phyloP scores from a whole-genome alignment of 2,888 invertebrate species.

The Stenurella melanura region DNA sequence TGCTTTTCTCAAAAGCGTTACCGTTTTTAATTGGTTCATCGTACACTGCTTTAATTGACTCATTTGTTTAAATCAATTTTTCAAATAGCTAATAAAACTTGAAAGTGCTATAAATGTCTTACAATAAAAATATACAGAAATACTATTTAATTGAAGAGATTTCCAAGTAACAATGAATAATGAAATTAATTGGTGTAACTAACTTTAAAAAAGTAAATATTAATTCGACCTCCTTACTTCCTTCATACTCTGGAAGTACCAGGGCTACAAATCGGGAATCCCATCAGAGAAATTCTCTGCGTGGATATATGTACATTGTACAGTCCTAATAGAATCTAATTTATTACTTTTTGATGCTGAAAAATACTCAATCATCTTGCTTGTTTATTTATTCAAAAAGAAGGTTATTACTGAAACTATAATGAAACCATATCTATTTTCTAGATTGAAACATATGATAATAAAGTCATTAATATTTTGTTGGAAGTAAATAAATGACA shows the following conservation, averaged over 20 bases:
- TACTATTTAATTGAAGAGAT: slow-evolving; percentile 3
- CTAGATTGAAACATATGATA: neutral
- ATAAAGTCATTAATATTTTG: no score
- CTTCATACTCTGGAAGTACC: neutral
- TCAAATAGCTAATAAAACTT: slow-evolving; percentile 2
- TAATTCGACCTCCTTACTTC: slow-evolving; percentile 14
- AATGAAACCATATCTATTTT: neutral
- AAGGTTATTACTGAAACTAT: neutral
- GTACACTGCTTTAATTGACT: neutral
- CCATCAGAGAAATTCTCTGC: neutral
- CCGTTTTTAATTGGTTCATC: neutral
- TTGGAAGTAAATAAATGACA: no score
- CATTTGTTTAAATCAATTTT: slow-evolving; percentile 4
- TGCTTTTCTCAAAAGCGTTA: no score
- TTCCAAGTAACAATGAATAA: slow-evolving; percentile 7
- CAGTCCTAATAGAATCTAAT: neutral
- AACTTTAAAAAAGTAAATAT: slow-evolving; percentile 10
- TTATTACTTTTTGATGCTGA: neutral
- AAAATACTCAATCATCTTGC: neutral
- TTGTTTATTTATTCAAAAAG: neutral
- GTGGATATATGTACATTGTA: neutral
- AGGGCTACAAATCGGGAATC: neutral
- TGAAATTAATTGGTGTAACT: neutral
- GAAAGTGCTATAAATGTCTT: neutral
- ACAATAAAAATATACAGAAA: neutral